Percentiles rank a stretch among this genome's conserved stretches.
phyloP scores from a whole-genome alignment of 2,797 vertebrate species.

The Dipus sagitta region DNA sequence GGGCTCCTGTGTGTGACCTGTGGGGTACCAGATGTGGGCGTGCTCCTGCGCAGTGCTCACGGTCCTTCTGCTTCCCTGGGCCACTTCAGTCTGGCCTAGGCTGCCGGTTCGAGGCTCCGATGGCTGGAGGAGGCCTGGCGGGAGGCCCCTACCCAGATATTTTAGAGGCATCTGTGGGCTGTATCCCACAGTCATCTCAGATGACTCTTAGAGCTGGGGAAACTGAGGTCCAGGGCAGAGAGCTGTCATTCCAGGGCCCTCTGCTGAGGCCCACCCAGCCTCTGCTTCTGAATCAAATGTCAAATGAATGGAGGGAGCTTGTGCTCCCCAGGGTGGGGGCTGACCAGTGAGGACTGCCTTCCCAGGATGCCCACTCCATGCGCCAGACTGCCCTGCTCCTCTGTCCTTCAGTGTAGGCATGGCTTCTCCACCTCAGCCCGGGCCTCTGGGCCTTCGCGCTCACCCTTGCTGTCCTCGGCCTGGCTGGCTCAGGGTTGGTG shows the following conservation, averaged over 20 bases:
- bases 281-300: neutral
- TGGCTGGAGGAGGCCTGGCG: neutral
- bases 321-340: neutral
- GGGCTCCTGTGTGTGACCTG: neutral
- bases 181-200: no score
- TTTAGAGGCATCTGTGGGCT: neutral
- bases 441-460: neutral
- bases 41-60: neutral
- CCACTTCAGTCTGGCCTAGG: neutral
- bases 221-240: neutral
- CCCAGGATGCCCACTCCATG: neutral
- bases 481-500: neutral
- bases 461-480: rapidly evolving
- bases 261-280: neutral
- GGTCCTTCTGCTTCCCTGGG: neutral
- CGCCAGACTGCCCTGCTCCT: rapidly evolving
- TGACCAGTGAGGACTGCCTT: neutral
- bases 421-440: neutral
- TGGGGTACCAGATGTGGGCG: no score
- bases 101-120: neutral
- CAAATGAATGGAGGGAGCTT: neutral
- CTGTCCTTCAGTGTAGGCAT: neutral
- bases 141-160: rapidly evolving
- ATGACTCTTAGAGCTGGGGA: neutral
- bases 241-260: neutral